phyloP scores from a whole-genome alignment of 2,113 vertebrate species.

The Octodon degus region DNA sequence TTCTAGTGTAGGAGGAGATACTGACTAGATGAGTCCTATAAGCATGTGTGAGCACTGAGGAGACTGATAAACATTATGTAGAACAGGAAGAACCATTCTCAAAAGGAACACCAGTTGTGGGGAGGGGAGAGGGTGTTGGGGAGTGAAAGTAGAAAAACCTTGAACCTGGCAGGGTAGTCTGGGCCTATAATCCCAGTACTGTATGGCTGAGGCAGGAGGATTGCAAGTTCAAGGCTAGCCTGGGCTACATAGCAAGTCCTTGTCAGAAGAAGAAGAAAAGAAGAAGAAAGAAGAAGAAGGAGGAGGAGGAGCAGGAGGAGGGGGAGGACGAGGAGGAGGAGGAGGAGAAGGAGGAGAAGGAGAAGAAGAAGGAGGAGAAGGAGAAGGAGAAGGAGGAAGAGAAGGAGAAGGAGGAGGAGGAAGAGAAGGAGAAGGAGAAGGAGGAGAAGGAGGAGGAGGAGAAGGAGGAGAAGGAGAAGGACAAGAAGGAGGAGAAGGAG shows the following conservation, averaged over 20 bases:
- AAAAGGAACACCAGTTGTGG: not conserved
- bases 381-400: not conserved
- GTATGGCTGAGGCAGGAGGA: not conserved
- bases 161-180: not conserved
- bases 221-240: not conserved
- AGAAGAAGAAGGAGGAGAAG: rapidly evolving
- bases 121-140: not conserved
- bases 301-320: rapidly evolving
- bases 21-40: not conserved
- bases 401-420: no score
- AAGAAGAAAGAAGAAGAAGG: rapidly evolving
- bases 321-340: not conserved
- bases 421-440: no score
- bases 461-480: no score
- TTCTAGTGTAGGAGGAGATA: not conserved
- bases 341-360: no score
- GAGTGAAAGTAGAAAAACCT: not conserved
- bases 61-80: no score
- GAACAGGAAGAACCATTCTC: not conserved
- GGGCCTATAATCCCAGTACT: not conserved
- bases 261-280: not conserved
- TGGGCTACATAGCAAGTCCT: not conserved
- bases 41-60: not conserved
- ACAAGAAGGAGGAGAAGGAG: no score
- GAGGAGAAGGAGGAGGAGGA: no score